Evolutionary conservation across 2,113 vertebrate genomes (phyloP).

Genomic region (Peromyscus maniculatus): DNA sequence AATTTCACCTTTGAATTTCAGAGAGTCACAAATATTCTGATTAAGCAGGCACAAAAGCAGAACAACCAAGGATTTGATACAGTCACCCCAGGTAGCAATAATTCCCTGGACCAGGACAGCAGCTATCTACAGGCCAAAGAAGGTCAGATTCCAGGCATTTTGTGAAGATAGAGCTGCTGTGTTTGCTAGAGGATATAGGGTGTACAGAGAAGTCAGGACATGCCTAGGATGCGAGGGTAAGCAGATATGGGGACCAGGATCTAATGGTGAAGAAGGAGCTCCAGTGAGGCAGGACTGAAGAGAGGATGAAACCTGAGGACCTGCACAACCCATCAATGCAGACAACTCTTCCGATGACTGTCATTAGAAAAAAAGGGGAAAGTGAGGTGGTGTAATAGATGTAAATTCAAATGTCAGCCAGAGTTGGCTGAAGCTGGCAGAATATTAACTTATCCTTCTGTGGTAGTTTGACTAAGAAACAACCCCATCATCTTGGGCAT

Average conservation of each 20-base stretch:
- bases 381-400: background rate
- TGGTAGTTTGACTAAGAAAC: background rate
- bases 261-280: background rate
- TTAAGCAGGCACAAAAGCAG: background rate
- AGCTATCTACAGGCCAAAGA: background rate
- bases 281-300: background rate
- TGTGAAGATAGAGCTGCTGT: background rate
- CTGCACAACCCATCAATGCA: accelerated
- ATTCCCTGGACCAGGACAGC: accelerated
- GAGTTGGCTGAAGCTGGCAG: background rate
- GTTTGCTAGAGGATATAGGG: background rate
- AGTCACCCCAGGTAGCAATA: background rate
- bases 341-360: background rate
- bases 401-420: background rate
- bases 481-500: background rate
- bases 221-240: background rate
- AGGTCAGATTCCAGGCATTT: background rate
- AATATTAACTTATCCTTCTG: background rate
- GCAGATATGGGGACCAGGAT: background rate
- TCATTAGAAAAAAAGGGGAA: background rate
- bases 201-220: background rate
- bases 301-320: background rate
- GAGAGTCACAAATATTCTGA: background rate
- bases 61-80: background rate
- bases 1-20: background rate